Percentiles rank a stretch among this genome's conserved stretches.
phyloP scores from a whole-genome alignment of 92 coral and sea anemone species.

The Parazoanthus atlanticus region DNA sequence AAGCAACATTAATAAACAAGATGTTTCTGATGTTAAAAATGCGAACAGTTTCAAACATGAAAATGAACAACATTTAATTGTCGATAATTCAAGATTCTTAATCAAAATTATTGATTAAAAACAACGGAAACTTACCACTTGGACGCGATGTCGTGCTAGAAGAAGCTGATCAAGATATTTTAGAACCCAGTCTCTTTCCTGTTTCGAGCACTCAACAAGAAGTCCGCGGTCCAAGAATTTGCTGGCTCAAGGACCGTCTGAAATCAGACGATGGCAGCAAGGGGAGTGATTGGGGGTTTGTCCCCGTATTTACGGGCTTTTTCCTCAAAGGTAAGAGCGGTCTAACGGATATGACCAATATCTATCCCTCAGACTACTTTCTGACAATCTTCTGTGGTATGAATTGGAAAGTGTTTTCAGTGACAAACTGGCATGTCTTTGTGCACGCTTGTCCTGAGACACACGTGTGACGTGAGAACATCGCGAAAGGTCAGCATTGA shows the following conservation, averaged over 20 bases:
- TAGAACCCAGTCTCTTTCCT: neutral
- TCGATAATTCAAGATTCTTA: neutral
- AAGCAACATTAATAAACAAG: neutral
- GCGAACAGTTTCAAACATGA: neutral
- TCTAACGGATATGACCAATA: neutral
- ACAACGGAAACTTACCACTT: neutral
- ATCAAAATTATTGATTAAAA: neutral
- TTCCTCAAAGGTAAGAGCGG: conserved; percentile 17
- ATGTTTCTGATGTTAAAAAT: too few relatives aligned
- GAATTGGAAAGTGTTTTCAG: neutral
- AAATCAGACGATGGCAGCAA: conserved; percentile 20
- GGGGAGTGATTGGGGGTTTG: neutral
- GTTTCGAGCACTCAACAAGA: neutral
- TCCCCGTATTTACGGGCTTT: conserved; percentile 24
- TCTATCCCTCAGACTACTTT: neutral
- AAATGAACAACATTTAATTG: neutral
- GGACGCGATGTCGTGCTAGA: too few relatives aligned
- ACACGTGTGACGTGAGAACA: neutral
- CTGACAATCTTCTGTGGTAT: neutral
- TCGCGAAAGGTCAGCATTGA: neutral
- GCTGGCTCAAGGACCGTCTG: conserved; percentile 7
- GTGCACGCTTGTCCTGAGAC: conserved; percentile 9
- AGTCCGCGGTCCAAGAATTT: conserved; percentile 20
- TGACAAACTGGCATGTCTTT: neutral
- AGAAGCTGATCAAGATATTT: too few relatives aligned